Conservation (phyloP, 2,888 invertebrate genomes). For the Cantharis rufa region DNA sequence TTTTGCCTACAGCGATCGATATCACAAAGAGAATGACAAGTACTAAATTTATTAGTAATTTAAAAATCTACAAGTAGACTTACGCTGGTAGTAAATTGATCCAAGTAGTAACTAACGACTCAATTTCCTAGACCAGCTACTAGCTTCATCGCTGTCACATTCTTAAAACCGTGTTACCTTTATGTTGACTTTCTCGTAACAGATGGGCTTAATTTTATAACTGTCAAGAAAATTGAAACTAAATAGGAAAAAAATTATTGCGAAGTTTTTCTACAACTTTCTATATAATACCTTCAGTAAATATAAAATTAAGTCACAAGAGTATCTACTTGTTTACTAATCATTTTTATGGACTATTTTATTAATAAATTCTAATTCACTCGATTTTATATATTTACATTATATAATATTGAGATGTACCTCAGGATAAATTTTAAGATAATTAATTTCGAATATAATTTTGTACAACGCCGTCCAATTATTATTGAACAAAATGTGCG, state of each 20-base stretch:
- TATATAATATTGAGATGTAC: no score
- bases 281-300: neutral
- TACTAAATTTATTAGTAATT: neutral
- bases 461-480: no score
- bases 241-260: neutral
- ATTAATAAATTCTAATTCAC: neutral
- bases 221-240: constrained; percentile 1
- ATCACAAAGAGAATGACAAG: neutral
- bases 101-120: constrained; percentile 11
- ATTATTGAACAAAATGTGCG: no score
- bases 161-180: constrained; percentile 2
- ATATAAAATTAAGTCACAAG: neutral
- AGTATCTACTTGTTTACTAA: neutral
- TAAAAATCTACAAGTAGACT: constrained; percentile 3
- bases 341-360: neutral
- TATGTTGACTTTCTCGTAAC: constrained; percentile 1
- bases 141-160: constrained; percentile 9
- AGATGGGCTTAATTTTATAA: constrained; percentile 1
- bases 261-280: neutral
- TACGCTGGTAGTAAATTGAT: constrained; percentile 2
- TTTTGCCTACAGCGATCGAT: neutral
- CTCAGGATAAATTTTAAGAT: no score
- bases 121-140: constrained; percentile 14
- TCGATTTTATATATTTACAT: no score
- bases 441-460: no score